Evolutionary conservation across 2,888 invertebrate genomes (phyloP).

Genomic region (Volucella inanis): DNA sequence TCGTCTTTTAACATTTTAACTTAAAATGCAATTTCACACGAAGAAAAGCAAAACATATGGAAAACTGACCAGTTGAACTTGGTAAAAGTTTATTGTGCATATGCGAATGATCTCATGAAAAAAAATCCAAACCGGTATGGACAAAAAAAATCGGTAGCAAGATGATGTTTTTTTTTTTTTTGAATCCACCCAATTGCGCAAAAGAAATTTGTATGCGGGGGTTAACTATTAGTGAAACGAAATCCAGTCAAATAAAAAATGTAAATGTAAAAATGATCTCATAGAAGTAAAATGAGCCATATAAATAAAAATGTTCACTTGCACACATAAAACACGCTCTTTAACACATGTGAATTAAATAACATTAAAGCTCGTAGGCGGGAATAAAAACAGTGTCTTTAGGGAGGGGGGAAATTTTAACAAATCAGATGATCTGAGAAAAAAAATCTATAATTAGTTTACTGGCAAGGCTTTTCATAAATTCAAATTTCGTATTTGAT

Average conservation of each 20-base stretch:
- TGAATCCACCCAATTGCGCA: conserved; percentile 62
- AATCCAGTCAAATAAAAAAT: conserved; percentile 56
- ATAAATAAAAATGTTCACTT: conserved; percentile 51
- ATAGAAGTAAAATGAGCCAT: conserved; percentile 60
- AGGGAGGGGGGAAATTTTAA: conserved; percentile 40
- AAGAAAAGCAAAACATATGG: conserved; percentile 38
- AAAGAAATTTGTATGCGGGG: conserved; percentile 61
- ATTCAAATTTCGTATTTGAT: conserved; percentile 15
- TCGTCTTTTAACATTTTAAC: conserved; percentile 11
- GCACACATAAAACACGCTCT: conserved; percentile 51
- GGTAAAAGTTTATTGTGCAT: conserved; percentile 59
- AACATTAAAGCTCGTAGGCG: conserved; percentile 53
- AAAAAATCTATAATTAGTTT: conserved; percentile 81
- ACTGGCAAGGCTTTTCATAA: conserved; percentile 79
- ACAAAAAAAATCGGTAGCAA: conserved; percentile 30
- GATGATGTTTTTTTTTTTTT: conserved; percentile 57
- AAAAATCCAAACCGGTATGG: conserved; percentile 61
- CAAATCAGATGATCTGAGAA: conserved; percentile 70
- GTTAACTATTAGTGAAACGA: conserved; percentile 44
- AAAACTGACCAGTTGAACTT: conserved; percentile 56
- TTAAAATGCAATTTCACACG: conserved; percentile 51
- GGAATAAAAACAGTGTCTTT: conserved; percentile 50
- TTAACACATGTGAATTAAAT: conserved; percentile 56
- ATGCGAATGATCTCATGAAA: conserved; percentile 70
- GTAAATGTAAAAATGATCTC: conserved; percentile 73